Base-by-base conservation (phyloP, 2,888 invertebrate genomes). In the Lepidonotus clava region DNA sequence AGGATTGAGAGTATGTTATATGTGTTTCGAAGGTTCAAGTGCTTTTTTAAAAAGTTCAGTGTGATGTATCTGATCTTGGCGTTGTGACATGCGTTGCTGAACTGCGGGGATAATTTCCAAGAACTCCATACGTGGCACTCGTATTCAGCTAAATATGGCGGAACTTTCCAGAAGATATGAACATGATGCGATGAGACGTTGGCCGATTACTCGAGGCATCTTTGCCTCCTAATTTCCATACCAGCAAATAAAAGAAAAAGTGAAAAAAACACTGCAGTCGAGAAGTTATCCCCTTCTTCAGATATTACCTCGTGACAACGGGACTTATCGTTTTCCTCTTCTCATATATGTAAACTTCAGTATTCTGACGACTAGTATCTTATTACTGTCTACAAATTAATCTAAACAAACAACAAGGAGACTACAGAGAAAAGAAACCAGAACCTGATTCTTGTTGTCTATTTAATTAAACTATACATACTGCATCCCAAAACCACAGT, bases 311-410 rank as follows among this genome's bases (percentile, higher is more conserved):
- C 53, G 4, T 61, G 24, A 28, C 28, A n/a, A 61, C 28, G 61
- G 61, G 61, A 61, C 61, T 61, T 61, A 14, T 61, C 61, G 24
- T 61, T 24, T 24, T 61, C 28, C 61, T 61, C 61, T n/a, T 61
- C 24, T 24, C n/a, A n/a, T n/a, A n/a, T n/a, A n/a, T 61, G 11
- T 11, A 24, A 18, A n/a, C 11, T 61, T 24, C 11, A 28, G 28
- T 61, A 28, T 24, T 28, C 28, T 11, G 61, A 61, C 28, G 61
- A 61, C 28, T 28, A 28, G 8, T 21, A 11, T 61, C 28, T 61
- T 24, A 61, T 46, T 46, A 18, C 11, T 61, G 61, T 61, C 61
- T 61, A 61, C 28, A 24, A 61, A 61, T 11, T 61, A 61, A 56
- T 11, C 61, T 5, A 61, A 24, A 28, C 61, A 61, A 61, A 53